Evolutionary conservation across 2,113 vertebrate species (phyloP), one percentile per base, ranked within the genome.

Genomic region (Balaeniceps rex): DNA sequence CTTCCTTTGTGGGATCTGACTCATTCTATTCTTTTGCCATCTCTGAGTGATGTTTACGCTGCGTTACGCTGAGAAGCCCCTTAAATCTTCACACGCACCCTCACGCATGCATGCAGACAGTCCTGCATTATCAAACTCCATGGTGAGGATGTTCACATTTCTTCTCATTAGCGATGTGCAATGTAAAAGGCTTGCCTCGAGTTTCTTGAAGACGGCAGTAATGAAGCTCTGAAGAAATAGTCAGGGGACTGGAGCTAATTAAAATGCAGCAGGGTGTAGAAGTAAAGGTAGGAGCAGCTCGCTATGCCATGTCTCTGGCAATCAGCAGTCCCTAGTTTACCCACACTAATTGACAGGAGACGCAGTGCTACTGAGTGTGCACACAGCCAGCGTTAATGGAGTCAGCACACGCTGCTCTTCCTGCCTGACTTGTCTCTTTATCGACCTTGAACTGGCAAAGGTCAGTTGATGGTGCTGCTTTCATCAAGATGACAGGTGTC

Each of bases 341-440:
- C 98, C 95, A 79, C 96, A 65, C 98, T 99, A 98, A 99, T 98
- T 99, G 98, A 98, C 98, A 98, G 98, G 98, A 98, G 98, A 97
- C 13, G 76, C 96, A 57, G 98, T 85, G 98, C 97, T 97, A 96
- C 96, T 64, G 97, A 97, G 96, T 76, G 97, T 69, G 79, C 96
- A 88, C 97, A 92, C 95, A 92, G 97, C 34, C 72, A 95, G 88
- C 85, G 66, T 91, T 98, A 98, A 98, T 98, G 98, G 98, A 98
- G 98, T 97, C 96, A 52, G 98, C 92, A 72, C 97, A 90, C 61
- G 74, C 95, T 93, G 97, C 98, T 98, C 98, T 97, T 80, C 97
- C 96, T 98, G 97, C 98, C 98, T 98, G 97, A 96, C 98, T 98
- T 96, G 87, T 96, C 98, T 99, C 98, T 98, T 99, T 99, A 99